These are phyloP conservation scores for Eptesicus fuscus DNA, from an alignment of 2,113 vertebrate species.

Conservation along the genomic window DNA sequence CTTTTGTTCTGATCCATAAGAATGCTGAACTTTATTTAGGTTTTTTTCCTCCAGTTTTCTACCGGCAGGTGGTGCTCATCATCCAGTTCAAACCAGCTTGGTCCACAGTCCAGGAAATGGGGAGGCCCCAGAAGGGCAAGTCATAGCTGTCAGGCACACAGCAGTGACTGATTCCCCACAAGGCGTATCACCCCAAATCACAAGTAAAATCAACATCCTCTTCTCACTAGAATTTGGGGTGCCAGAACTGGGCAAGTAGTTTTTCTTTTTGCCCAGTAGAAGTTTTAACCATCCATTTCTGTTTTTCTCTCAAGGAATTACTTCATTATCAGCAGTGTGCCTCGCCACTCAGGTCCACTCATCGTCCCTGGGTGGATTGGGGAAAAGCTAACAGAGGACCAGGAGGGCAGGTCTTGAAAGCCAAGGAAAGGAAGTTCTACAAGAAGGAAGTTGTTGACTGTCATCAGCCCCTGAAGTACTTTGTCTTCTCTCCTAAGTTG, in stretches of 20 bases:
- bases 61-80: slow-evolving; percentile 20
- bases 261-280: not conserved
- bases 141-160: not conserved
- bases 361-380: not conserved
- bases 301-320: not conserved
- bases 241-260: not conserved
- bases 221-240: not conserved
- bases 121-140: no score
- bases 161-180: not conserved
- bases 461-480: not conserved
- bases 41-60: not conserved
- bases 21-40: no score
- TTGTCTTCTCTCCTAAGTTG: not conserved
- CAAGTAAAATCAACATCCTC: not conserved
- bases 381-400: not conserved
- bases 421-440: not conserved
- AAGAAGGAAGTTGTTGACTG: not conserved
- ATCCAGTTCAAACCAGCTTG: not conserved
- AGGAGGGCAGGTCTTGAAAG: not conserved
- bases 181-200: not conserved
- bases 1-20: not conserved
- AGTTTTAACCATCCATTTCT: not conserved
- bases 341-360: not conserved
- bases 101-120: rapidly evolving
- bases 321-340: not conserved